Percentiles rank a stretch among this genome's conserved stretches.
These are phyloP conservation scores for Styela clava DNA, from an alignment of 23 tunicate species.

Conservation along the genomic window DNA sequence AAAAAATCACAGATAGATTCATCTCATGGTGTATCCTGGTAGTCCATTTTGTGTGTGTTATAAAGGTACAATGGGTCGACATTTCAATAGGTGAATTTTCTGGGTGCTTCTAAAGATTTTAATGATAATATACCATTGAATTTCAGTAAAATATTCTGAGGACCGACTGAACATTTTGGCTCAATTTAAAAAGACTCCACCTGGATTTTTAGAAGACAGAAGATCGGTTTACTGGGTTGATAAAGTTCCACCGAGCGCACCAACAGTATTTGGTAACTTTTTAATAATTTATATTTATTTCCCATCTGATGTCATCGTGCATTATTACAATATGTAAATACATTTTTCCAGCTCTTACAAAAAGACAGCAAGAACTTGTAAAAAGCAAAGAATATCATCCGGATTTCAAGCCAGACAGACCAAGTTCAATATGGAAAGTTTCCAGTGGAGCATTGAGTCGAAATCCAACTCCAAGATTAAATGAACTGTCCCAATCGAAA, in stretches of 20 bases:
- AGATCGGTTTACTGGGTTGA: conserved; percentile 97
- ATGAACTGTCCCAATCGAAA: conserved; percentile 35
- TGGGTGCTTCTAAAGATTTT: too few relatives aligned
- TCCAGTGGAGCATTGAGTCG: conserved; percentile 30
- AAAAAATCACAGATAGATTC: too few relatives aligned
- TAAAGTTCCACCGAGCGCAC: conserved; percentile 51
- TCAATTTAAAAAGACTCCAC: conserved; percentile 35
- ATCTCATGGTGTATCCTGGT: too few relatives aligned
- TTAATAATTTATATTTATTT: background rate
- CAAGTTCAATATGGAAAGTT: conserved; percentile 61
- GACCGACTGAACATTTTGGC: conserved; percentile 52
- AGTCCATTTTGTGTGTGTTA: too few relatives aligned
- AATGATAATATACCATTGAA: too few relatives aligned
- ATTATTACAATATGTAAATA: too few relatives aligned
- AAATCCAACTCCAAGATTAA: conserved; percentile 22
- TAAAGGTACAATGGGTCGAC: too few relatives aligned
- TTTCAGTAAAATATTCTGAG: conserved; percentile 2
- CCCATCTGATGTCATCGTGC: too few relatives aligned
- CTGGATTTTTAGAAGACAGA: conserved; percentile 60
- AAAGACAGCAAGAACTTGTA: conserved; percentile 47
- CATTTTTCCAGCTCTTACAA: conserved; percentile 37
- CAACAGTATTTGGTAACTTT: conserved; percentile 57
- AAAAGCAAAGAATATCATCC: conserved; percentile 49
- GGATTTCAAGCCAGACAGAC: conserved; percentile 62
- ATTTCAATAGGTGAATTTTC: too few relatives aligned